A percentile compares a stretch with the other conserved stretches of the same genome.
Evolutionary conservation across 2,888 invertebrate genomes (phyloP).

Genomic region (Dioctria rufipes): DNA sequence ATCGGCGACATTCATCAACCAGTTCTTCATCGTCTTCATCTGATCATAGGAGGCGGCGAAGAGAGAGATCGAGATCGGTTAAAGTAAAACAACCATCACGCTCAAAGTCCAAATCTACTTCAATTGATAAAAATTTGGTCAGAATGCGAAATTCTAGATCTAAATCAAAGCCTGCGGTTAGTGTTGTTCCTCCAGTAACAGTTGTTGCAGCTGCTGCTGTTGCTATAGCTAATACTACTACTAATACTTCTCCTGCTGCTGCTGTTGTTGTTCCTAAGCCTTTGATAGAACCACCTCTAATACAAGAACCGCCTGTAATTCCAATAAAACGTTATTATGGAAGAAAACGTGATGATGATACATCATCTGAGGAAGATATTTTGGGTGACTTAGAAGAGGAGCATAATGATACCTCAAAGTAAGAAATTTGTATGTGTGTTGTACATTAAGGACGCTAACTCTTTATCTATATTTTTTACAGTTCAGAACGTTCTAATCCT

Average conservation of each 20-base stretch:
- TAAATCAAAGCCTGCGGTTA: slow-evolving; percentile 63
- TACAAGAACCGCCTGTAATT: slow-evolving; percentile 61
- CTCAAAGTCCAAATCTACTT: slow-evolving; percentile 59
- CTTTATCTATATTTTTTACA: slow-evolving; percentile 60
- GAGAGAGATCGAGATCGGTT: neutral
- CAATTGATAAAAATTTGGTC: slow-evolving; percentile 18
- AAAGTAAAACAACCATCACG: slow-evolving; percentile 25
- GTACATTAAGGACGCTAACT: neutral
- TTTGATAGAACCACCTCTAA: neutral
- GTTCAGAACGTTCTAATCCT: slow-evolving; percentile 68
- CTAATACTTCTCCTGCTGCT: neutral
- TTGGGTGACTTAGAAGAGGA: slow-evolving; percentile 65
- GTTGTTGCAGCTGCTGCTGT: slow-evolving; percentile 52
- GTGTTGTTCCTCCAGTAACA: neutral
- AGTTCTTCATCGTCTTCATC: slow-evolving; percentile 59
- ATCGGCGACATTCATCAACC: slow-evolving; percentile 63
- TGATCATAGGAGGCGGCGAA: slow-evolving; percentile 63
- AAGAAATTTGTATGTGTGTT: slow-evolving; percentile 66
- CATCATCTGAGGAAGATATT: slow-evolving; percentile 72
- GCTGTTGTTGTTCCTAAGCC: neutral
- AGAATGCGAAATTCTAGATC: slow-evolving; percentile 63
- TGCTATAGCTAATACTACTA: slow-evolving; percentile 30
- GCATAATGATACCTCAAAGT: slow-evolving; percentile 60
- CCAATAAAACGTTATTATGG: slow-evolving; percentile 75
- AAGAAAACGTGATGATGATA: slow-evolving; percentile 73